A percentile compares a stretch with the other conserved stretches of the same genome.
Evolutionary conservation across 2,888 invertebrate species (phyloP).

Genomic region (Steinernema hermaphroditum): DNA sequence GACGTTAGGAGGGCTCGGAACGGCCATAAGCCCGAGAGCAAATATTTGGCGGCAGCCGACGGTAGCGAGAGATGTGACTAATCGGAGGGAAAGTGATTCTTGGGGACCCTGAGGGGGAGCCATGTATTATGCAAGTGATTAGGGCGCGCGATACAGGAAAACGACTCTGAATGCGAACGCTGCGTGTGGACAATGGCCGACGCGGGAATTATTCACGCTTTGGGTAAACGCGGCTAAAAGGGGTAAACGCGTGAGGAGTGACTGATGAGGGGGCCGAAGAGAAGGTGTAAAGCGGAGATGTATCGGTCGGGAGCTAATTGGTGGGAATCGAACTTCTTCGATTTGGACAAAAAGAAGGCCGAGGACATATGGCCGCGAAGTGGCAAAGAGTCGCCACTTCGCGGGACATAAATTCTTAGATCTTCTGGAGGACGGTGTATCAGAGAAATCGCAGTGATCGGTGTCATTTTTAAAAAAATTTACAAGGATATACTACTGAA

Average conservation of each 20-base stretch:
- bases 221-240: constrained; percentile 28
- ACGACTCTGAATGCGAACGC: constrained; percentile 18
- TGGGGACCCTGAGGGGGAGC: neutral
- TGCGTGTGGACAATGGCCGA: constrained; percentile 5
- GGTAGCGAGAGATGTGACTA: constrained; percentile 14
- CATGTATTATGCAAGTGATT: constrained; percentile 28
- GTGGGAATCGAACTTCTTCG: too few species aligned
- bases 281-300: too few species aligned
- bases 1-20: neutral
- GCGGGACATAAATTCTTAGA: too few species aligned
- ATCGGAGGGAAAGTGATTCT: neutral
- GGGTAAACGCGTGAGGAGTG: neutral
- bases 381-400: too few species aligned
- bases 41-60: constrained; percentile 10
- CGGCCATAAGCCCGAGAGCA: constrained; percentile 18
- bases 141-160: constrained; percentile 22
- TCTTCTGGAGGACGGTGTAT: too few species aligned
- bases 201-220: constrained; percentile 25
- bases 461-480: too few species aligned
- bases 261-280: neutral
- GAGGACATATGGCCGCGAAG: too few species aligned
- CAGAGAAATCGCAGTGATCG: too few species aligned
- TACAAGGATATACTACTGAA: too few species aligned
- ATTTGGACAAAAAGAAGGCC: too few species aligned
- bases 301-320: too few species aligned